These are phyloP conservation scores for Tokudaia muenninki DNA, from an alignment of 2,797 vertebrate genomes.

Conservation along the genomic window DNA sequence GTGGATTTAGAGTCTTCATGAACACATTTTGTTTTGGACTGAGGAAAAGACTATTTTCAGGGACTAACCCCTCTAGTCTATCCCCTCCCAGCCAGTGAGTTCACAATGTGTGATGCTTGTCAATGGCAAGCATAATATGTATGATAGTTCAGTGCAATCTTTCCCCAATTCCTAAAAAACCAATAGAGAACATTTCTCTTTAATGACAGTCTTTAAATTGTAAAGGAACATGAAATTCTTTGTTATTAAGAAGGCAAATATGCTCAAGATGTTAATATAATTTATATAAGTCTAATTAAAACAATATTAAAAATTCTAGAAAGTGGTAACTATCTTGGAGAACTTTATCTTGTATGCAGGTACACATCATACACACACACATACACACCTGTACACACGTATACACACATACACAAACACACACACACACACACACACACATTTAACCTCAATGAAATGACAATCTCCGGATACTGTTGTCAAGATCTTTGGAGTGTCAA, in stretches of 20 bases:
- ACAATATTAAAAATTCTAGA: background rate
- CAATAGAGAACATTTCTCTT: conserved; percentile 11
- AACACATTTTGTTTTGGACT: conserved; percentile 61
- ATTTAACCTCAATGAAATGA: background rate
- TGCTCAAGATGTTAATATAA: conserved; percentile 36
- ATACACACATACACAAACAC: background rate
- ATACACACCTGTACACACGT: background rate
- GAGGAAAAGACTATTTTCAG: conserved; percentile 68
- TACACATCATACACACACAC: background rate
- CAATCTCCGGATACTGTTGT: background rate
- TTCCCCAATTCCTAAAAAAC: conserved; percentile 18
- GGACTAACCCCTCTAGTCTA: conserved; percentile 66
- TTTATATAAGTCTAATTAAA: conserved; percentile 23
- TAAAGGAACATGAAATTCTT: conserved; percentile 31
- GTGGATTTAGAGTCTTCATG: conserved; percentile 62
- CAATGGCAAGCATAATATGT: conserved; percentile 51
- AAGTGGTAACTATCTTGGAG: background rate
- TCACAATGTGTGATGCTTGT: conserved; percentile 55
- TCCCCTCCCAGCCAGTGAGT: background rate
- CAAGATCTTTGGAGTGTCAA: background rate
- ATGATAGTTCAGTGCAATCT: conserved; percentile 61
- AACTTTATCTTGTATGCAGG: background rate
- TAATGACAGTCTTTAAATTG: conserved; percentile 54
- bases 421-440: background rate
- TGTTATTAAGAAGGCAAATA: background rate